These are phyloP conservation scores for Strix aluco DNA, from an alignment of 2,113 vertebrate genomes.

Conservation along the genomic window DNA sequence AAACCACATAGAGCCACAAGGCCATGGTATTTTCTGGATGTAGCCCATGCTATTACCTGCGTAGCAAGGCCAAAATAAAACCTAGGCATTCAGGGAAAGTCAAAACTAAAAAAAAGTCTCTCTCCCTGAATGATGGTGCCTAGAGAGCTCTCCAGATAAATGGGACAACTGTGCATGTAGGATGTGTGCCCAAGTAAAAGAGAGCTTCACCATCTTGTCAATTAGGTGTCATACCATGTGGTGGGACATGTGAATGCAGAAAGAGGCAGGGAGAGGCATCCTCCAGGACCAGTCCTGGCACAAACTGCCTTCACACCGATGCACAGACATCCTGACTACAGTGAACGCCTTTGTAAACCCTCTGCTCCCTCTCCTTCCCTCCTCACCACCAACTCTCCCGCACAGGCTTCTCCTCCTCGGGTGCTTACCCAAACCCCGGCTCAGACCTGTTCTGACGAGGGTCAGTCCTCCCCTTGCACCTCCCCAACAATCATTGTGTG, in stretches of 20 bases:
- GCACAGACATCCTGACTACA: not conserved
- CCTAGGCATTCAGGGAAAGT: not conserved
- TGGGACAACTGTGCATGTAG: not conserved
- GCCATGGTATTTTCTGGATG: not conserved
- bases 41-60: not conserved
- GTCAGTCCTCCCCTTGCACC: not conserved
- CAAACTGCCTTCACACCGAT: not conserved
- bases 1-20: not conserved
- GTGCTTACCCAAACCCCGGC: not conserved
- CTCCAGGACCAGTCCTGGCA: not conserved
- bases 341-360: not conserved
- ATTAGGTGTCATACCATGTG: fast-evolving
- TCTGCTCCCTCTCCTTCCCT: not conserved
- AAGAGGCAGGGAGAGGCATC: not conserved
- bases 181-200: not conserved
- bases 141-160: not conserved
- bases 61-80: not conserved
- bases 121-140: not conserved
- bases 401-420: not conserved
- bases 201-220: not conserved
- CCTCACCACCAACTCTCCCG: not conserved
- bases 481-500: not conserved
- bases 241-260: fast-evolving
- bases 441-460: fast-evolving
- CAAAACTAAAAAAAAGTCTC: not conserved